Conservation (phyloP, 2,797 vertebrate genomes). For the Microtus agrestis region DNA sequence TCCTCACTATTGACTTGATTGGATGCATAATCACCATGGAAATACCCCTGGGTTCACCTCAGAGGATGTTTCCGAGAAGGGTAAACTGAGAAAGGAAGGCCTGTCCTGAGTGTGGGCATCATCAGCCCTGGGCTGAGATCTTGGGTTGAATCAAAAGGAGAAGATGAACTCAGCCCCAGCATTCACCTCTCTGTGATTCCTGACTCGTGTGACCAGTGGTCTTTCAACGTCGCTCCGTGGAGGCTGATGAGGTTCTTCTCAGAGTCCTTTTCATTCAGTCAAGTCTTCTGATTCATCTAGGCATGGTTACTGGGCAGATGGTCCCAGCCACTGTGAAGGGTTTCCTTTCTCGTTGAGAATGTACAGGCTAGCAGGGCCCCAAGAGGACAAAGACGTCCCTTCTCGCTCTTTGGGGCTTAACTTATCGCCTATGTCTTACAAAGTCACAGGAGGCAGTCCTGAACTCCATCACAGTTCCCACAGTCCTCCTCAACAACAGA, state of each 20-base stretch:
- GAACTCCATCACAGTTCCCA: rapidly evolving
- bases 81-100: background rate
- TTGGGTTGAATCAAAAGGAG: background rate
- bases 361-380: background rate
- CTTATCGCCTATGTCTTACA: background rate
- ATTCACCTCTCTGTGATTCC: background rate
- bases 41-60: background rate
- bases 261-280: rapidly evolving
- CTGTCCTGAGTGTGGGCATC: background rate
- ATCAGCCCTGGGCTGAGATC: background rate
- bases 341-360: background rate
- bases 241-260: background rate
- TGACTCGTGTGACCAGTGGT: background rate
- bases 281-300: background rate
- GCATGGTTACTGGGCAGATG: rapidly evolving
- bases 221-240: rapidly evolving
- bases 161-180: no score
- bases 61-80: background rate
- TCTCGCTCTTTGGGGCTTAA: no score
- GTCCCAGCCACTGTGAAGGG: rapidly evolving
- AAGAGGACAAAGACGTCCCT: no score
- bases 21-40: background rate
- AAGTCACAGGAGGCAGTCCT: background rate
- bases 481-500: background rate
- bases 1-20: background rate